Conservation (phyloP, 1,140 invertebrate genomes). For the Aphis gossypii region DNA sequence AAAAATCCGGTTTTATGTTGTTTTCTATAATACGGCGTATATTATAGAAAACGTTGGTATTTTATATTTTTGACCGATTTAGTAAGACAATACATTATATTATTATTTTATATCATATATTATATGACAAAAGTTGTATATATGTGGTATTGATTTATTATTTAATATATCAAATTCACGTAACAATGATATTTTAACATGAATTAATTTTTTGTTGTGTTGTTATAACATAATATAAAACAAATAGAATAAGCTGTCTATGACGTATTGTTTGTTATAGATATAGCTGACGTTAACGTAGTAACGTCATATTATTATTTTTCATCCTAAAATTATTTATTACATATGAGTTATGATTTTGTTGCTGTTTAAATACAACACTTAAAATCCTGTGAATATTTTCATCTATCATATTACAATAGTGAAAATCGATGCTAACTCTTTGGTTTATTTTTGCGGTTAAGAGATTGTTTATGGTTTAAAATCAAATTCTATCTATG, state of each 20-base stretch:
- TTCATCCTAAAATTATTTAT: neutral
- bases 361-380: neutral
- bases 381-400: neutral
- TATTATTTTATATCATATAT: neutral
- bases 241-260: neutral
- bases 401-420: neutral
- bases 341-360: neutral
- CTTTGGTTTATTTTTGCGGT: neutral
- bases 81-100: neutral
- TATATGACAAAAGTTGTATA: neutral
- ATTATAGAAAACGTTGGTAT: no score
- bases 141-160: neutral
- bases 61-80: neutral
- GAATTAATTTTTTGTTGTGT: neutral
- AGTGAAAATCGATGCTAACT: neutral
- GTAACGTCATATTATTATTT: neutral
- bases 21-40: neutral
- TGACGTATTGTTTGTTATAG: neutral
- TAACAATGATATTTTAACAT: neutral
- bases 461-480: neutral
- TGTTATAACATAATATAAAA: neutral
- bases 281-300: neutral
- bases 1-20: neutral
- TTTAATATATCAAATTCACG: neutral
- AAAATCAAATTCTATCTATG: neutral